Base-by-base conservation (phyloP, 2,113 vertebrate species). In the Nothocercus julius region DNA sequence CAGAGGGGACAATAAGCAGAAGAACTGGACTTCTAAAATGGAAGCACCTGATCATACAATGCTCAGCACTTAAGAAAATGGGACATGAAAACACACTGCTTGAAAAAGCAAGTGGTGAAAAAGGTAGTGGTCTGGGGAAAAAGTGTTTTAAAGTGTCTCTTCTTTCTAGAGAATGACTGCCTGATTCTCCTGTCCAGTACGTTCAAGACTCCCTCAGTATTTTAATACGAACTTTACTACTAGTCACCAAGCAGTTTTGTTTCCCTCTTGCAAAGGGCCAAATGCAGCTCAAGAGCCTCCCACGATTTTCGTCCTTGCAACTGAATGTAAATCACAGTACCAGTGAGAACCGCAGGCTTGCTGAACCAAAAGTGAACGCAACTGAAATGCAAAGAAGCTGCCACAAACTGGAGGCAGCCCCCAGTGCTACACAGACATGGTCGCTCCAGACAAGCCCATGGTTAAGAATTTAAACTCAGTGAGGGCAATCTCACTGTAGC, bases 61-160 rank as follows among this genome's bases (percentile, higher is more conserved):
- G 30, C 38, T 38, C 90, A 47, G 24, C 34, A 15, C 30, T 87
- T 87, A 9, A 80, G 59, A 49, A 91, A 87, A 44, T 28, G 27
- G n/a, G 74, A 58, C 5, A 6, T 7, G 3, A 95, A 86, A 81
- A 56, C 74, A 76, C 13, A 7, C 15, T 27, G 14, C 73, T 92
- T 78, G 61, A 75, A 86, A 94, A 92, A 78, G 51, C 64, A 79
- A 73, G 69, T 58, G 34, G 38, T 82, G 40, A 85, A 67, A 86
- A 86, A 34, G 38, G 73, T 44, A 77, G 68, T 28, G 38, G 51
- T 84, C 72, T 78, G 54, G 72, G 77, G 18, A 61, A 49, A 53
- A 47, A 45, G 15, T 2, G 6, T 0, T 0, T 74, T 63, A 45
- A 30, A 4, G 7, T 73, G 40, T 87, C 67, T 90, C 49, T 74